Conservation (phyloP, 2,113 vertebrate genomes). For the Alethe castanea region DNA sequence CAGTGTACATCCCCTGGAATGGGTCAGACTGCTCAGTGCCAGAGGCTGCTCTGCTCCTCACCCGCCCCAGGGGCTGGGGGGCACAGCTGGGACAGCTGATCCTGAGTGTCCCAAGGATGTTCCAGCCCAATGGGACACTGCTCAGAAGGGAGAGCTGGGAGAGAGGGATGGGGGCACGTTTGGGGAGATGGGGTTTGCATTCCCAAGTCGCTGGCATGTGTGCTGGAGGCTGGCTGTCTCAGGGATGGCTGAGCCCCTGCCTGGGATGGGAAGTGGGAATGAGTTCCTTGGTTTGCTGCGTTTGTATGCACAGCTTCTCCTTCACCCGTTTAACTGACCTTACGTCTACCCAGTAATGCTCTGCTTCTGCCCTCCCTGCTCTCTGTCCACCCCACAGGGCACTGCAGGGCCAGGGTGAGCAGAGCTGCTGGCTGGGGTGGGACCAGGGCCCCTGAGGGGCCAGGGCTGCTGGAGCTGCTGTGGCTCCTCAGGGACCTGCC, state of each 20-base stretch:
- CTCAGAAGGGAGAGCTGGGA: neutral
- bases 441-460: too few relatives aligned
- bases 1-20: rapidly evolving
- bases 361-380: neutral
- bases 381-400: rapidly evolving
- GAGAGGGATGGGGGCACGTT: rapidly evolving
- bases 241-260: neutral
- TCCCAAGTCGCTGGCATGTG: rapidly evolving
- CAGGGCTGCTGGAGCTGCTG: neutral
- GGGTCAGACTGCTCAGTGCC: neutral
- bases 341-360: rapidly evolving
- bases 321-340: neutral
- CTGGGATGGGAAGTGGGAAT: neutral
- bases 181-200: rapidly evolving
- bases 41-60: neutral
- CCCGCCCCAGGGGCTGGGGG: neutral
- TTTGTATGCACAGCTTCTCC: rapidly evolving
- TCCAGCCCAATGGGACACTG: rapidly evolving
- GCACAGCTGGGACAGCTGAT: neutral
- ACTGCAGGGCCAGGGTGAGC: rapidly evolving
- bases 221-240: neutral
- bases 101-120: too few relatives aligned
- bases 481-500: rapidly evolving
- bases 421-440: neutral
- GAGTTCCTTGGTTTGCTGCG: neutral